Base-by-base conservation (phyloP, 2,888 invertebrate genomes). In the Andrena chrysosceles region DNA sequence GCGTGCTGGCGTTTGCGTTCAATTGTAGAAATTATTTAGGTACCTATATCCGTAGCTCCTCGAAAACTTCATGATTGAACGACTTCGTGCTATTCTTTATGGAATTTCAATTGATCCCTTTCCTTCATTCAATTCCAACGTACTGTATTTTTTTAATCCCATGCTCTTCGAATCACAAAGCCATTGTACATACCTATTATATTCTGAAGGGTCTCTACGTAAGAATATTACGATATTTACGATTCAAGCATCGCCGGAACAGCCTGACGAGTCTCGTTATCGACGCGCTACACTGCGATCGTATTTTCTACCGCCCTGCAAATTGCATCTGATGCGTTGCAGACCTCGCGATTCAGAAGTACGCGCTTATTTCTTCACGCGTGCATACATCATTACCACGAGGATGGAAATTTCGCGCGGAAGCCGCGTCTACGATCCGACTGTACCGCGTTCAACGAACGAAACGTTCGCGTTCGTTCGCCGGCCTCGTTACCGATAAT, bases 401-500 rank as follows among this genome's bases (percentile, higher is more conserved):
- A 13, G 60, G 54, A 72, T 79, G 72, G 60, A 67, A 79, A 67
- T 81, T 79, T 72, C 66, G 60, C 52, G 29, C 26, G 31, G 26
- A 33, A 20, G 31, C 26, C 16, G 23, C 23, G 8, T 35, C 10
- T 35, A 29, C 49, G 35, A 49, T 64, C 69, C 63, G 56, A 31
- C 35, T 59, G 29, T 52, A 64, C 35, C 23, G 10, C 20, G 6
- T 7, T 13, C 23, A 56, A 33, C 56, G 48, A 33, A 23, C 42
- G 52, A 76, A 66, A 33, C 26, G 7, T 42, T 35, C 52, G 49
- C 26, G 7, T 54, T 29, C 42, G 35, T 52, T 56, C 59, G n/a
- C 6, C 59, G 29, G 23, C 33, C 68, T 80, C 74, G 80, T 81
- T 81, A 81, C 42, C 74, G 81, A 74, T 70, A 74, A 80, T 81